Percentiles rank a stretch among this genome's conserved stretches.
phyloP scores from a whole-genome alignment of 2,888 invertebrate species.

The Nephrocerus scutellatus region DNA sequence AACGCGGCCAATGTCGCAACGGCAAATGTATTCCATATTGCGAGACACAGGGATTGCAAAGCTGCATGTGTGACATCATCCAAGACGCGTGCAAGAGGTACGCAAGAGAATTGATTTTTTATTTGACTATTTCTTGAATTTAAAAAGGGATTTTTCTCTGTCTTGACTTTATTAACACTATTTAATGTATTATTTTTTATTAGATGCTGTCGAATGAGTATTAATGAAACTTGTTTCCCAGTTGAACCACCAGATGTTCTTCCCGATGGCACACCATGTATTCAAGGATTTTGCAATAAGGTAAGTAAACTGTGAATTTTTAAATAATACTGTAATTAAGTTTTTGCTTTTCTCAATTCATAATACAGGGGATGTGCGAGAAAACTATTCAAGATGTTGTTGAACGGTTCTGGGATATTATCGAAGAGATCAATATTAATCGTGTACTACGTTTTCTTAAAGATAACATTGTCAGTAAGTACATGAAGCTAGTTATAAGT shows the following conservation, averaged over 20 bases:
- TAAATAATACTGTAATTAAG: neutral
- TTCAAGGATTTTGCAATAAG: conserved; percentile 94
- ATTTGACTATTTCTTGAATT: neutral
- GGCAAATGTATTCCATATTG: conserved; percentile 95
- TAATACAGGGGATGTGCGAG: conserved; percentile 76
- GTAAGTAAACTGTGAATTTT: conserved; percentile 47
- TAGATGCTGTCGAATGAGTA: conserved; percentile 78
- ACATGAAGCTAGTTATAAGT: too few relatives aligned
- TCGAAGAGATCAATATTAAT: conserved; percentile 92
- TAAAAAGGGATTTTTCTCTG: neutral
- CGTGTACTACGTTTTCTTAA: conserved; percentile 81
- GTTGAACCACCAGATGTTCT: conserved; percentile 82
- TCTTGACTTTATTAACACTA: neutral
- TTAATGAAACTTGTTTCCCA: conserved; percentile 87
- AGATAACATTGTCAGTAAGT: conserved; percentile 85
- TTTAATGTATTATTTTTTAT: too few relatives aligned
- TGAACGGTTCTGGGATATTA: conserved; percentile 94
- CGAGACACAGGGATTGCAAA: conserved; percentile 84
- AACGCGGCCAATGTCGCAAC: conserved; percentile 79
- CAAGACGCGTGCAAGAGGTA: conserved; percentile 81
- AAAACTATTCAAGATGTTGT: conserved; percentile 93
- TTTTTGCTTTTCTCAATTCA: conserved; percentile 1
- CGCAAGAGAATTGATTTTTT: conserved; percentile 1
- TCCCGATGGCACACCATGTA: conserved; percentile 90
- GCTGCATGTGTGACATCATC: conserved; percentile 94